Conservation (phyloP, 2,797 vertebrate genomes). For the Coreius guichenoti region DNA sequence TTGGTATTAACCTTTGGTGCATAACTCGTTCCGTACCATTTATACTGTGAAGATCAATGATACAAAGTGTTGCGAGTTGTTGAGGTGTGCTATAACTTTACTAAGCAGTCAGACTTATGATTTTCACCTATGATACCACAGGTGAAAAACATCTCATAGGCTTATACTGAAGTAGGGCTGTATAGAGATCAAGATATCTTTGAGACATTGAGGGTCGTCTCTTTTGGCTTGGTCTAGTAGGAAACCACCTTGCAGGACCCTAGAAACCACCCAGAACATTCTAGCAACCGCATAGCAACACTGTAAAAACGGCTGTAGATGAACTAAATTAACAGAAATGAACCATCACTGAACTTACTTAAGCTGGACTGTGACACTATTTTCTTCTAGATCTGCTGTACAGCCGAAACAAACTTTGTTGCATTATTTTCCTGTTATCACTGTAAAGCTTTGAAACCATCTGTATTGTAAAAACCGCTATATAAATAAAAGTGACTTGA, state of each 20-base stretch:
- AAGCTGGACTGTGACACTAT: no score
- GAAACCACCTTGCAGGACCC: neutral
- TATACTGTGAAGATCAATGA: neutral
- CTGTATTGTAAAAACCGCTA: no score
- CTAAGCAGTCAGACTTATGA: neutral
- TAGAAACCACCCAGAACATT: neutral
- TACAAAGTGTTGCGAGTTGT: neutral
- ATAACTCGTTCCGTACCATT: neutral
- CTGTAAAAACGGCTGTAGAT: no score
- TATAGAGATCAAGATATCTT: neutral
- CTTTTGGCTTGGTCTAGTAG: neutral
- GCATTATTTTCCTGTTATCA: no score
- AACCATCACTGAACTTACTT: no score
- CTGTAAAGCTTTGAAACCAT: no score
- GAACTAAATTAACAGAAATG: no score
- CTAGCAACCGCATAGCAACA: neutral
- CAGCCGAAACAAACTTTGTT: no score
- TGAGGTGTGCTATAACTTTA: neutral
- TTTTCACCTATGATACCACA: neutral
- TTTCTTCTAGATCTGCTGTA: no score
- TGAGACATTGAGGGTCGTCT: neutral
- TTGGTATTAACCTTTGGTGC: neutral
- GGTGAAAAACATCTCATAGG: neutral
- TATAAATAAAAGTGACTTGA: no score
- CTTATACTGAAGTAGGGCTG: neutral